Conservation (phyloP, 1,140 invertebrate species). For the Anoplophora glabripennis region DNA sequence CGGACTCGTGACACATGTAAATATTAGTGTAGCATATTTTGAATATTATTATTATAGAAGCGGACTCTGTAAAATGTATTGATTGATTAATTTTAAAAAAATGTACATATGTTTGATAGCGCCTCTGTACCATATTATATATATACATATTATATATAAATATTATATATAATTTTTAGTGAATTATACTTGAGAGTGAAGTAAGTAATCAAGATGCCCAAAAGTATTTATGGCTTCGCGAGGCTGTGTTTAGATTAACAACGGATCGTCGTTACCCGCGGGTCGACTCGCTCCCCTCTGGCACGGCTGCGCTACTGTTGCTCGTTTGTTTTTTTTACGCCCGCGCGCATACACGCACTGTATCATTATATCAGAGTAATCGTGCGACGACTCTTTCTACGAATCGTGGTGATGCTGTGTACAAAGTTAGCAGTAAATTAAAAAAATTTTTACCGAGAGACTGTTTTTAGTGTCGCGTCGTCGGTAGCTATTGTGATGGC, state of each 20-base stretch:
- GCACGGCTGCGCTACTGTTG: constrained; percentile 44
- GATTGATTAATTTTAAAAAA: constrained; percentile 11
- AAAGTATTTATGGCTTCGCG: constrained; percentile 49
- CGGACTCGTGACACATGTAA: constrained; percentile 10
- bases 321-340: constrained; percentile 38
- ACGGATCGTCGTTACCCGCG: constrained; percentile 44
- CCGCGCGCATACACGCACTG: constrained; percentile 12
- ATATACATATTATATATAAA: constrained; percentile 18
- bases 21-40: constrained; percentile 14
- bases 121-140: constrained; percentile 28
- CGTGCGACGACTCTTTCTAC: constrained; percentile 10
- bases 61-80: constrained; percentile 3
- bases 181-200: constrained; percentile 39
- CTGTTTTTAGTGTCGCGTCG: constrained; percentile 39
- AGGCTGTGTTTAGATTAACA: constrained; percentile 47
- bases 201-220: constrained; percentile 36
- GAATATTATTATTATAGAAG: constrained; percentile 15
- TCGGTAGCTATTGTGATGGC: constrained; percentile 48
- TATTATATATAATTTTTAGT: constrained; percentile 43
- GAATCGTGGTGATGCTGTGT: constrained; percentile 36
- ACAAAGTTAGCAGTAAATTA: constrained; percentile 28
- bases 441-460: constrained; percentile 38
- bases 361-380: constrained; percentile 12
- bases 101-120: constrained; percentile 46
- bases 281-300: constrained; percentile 30